Evolutionary conservation across 2,797 vertebrate genomes (phyloP).

Genomic region (Tangara arthus): DNA sequence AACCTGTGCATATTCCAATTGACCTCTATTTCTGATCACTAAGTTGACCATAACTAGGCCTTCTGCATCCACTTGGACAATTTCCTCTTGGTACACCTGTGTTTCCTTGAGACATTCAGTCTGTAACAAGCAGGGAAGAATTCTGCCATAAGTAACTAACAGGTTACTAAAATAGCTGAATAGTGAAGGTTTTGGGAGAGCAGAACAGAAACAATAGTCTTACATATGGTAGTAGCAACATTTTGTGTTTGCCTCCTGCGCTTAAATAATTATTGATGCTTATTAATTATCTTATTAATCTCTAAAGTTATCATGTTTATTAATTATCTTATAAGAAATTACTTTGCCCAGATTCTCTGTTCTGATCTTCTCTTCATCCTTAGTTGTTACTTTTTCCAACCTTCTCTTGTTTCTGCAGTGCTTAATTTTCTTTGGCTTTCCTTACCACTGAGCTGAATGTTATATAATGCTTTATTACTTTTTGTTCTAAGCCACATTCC

Average conservation of each 20-base stretch:
- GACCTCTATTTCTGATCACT: not conserved
- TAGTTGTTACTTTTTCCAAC: not conserved
- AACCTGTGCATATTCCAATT: not conserved
- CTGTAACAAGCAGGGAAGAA: not conserved
- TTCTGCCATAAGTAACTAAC: not conserved
- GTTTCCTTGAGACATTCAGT: not conserved
- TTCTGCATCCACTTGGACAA: not conserved
- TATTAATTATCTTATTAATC: not conserved
- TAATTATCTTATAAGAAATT: not conserved
- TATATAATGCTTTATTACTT: not conserved
- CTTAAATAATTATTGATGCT: not conserved
- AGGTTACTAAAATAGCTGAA: not conserved
- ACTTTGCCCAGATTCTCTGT: not conserved
- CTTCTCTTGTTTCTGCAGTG: not conserved
- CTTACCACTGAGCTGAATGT: not conserved
- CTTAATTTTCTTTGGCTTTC: not conserved
- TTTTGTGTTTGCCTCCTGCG: not conserved
- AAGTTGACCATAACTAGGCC: not conserved
- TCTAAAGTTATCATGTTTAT: not conserved
- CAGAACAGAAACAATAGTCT: not conserved
- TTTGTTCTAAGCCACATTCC: not conserved
- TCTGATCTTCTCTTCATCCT: not conserved
- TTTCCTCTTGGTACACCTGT: not conserved
- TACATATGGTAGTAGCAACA: not conserved
- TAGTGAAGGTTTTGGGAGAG: not conserved